These are phyloP conservation scores for Battus philenor DNA, from an alignment of 1,140 invertebrate species.

Conservation along the genomic window DNA sequence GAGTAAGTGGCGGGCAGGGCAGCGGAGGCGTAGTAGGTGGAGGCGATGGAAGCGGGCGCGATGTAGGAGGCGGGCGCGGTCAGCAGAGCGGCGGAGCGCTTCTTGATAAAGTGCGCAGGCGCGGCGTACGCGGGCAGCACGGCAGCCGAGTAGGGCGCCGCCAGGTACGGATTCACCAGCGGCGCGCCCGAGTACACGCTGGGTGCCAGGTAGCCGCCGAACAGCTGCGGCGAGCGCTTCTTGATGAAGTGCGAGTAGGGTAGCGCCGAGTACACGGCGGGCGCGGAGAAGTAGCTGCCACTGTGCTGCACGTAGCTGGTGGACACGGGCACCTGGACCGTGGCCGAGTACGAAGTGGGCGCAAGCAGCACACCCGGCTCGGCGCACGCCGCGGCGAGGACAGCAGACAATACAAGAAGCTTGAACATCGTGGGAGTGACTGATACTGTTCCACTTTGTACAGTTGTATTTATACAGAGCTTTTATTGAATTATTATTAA, in stretches of 20 bases:
- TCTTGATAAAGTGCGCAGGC: conserved; percentile 42
- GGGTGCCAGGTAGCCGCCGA: conserved; percentile 30
- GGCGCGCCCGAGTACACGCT: conserved; percentile 15
- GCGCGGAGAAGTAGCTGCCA: no score
- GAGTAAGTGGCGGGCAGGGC: neutral
- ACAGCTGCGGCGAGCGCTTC: conserved; percentile 37
- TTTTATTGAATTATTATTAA: no score
- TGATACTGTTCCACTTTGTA: no score
- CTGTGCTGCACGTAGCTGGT: conserved; percentile 31
- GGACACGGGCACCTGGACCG: conserved; percentile 29
- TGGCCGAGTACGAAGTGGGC: conserved; percentile 38
- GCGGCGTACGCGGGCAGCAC: conserved; percentile 26
- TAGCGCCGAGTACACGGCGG: conserved; percentile 26
- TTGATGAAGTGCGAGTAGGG: conserved; percentile 42
- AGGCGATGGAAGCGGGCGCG: conserved; percentile 27
- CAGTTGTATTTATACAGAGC: no score
- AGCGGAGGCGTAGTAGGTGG: conserved; percentile 14
- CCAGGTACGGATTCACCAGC: no score
- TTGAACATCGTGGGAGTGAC: conserved; percentile 65
- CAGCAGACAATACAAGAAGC: conserved; percentile 74
- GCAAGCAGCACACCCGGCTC: conserved; percentile 27
- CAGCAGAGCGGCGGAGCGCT: conserved; percentile 33
- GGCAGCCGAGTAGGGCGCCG: conserved; percentile 17
- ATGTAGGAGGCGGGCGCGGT: conserved; percentile 23
- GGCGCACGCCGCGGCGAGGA: conserved; percentile 60